Evolutionary conservation across 1,140 invertebrate species (phyloP).

Genomic region (Dendrolimus kikuchii): DNA sequence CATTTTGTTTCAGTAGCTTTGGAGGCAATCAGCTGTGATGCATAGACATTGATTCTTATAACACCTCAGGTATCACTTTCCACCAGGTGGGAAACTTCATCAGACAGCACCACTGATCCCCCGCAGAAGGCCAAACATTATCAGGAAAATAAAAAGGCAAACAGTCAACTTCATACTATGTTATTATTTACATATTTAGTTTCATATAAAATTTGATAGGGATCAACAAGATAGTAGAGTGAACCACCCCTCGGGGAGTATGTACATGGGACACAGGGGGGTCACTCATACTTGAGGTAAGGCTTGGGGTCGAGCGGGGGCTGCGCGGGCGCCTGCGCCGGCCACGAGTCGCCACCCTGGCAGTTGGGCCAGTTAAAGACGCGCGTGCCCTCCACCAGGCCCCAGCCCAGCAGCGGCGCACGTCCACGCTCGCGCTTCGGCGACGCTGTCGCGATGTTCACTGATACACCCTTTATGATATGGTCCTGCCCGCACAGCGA

Average conservation of each 20-base stretch:
- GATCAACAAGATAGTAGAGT: conserved; percentile 44
- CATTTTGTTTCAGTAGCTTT: too few relatives aligned
- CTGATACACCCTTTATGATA: conserved; percentile 95
- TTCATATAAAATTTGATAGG: conserved; percentile 63
- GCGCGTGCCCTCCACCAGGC: conserved; percentile 37
- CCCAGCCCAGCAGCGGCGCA: conserved; percentile 41
- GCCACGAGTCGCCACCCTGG: conserved; percentile 39
- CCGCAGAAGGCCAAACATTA: not conserved
- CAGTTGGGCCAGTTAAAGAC: conserved; percentile 39
- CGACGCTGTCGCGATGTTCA: conserved; percentile 95
- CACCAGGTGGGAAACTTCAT: too few relatives aligned
- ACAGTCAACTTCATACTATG: conserved; percentile 50
- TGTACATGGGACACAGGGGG: conserved; percentile 12
- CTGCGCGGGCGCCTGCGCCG: conserved; percentile 14
- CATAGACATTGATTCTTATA: too few relatives aligned
- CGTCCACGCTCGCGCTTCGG: conserved; percentile 78
- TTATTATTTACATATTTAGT: conserved; percentile 62
- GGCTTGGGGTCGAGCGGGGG: conserved; percentile 41
- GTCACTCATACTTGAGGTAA: conserved; percentile 64
- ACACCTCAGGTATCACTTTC: too few relatives aligned
- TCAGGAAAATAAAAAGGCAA: conserved; percentile 16
- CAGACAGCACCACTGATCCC: too few relatives aligned
- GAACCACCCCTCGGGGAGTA: conserved; percentile 8
- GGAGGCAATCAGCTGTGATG: too few relatives aligned
- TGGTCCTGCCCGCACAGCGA: conserved; percentile 96